Evolutionary conservation across 2,797 vertebrate species (phyloP).

Genomic region (Geotrypetes seraphini): DNA sequence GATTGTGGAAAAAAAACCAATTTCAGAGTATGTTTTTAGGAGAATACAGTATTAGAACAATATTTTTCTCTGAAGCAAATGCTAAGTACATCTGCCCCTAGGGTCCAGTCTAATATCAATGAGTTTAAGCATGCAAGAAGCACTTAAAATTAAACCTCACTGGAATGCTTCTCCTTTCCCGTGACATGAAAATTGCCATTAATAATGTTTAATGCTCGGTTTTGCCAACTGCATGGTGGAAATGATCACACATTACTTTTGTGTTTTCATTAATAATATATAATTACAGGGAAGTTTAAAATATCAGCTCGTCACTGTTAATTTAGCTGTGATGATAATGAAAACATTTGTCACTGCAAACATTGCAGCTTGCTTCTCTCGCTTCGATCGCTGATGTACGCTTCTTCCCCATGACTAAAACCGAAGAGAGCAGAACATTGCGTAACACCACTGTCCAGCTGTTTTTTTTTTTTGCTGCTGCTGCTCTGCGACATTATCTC

Average conservation of each 20-base stretch:
- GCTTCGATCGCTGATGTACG: slow-evolving; percentile 2
- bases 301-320: neutral
- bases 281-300: slow-evolving; percentile 1
- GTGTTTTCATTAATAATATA: neutral
- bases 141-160: neutral
- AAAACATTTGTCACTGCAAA: neutral
- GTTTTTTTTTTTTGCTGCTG: neutral
- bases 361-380: slow-evolving; percentile 8
- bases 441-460: too few relatives aligned
- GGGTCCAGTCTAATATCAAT: neutral
- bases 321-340: slow-evolving; percentile 3
- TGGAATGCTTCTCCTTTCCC: neutral
- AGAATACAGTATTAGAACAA: too few relatives aligned
- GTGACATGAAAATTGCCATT: slow-evolving; percentile 9
- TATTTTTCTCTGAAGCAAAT: too few relatives aligned
- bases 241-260: neutral
- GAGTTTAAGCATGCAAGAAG: neutral
- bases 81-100: too few relatives aligned
- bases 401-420: slow-evolving; percentile 1
- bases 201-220: too few relatives aligned
- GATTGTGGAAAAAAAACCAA: too few relatives aligned
- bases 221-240: neutral
- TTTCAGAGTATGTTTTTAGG: too few relatives aligned
- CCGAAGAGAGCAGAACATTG: too few relatives aligned
- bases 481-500: too few relatives aligned